Evolutionary conservation across 2,113 vertebrate genomes (phyloP), one percentile per base, ranked within the genome.

Genomic region (Vidua macroura): DNA sequence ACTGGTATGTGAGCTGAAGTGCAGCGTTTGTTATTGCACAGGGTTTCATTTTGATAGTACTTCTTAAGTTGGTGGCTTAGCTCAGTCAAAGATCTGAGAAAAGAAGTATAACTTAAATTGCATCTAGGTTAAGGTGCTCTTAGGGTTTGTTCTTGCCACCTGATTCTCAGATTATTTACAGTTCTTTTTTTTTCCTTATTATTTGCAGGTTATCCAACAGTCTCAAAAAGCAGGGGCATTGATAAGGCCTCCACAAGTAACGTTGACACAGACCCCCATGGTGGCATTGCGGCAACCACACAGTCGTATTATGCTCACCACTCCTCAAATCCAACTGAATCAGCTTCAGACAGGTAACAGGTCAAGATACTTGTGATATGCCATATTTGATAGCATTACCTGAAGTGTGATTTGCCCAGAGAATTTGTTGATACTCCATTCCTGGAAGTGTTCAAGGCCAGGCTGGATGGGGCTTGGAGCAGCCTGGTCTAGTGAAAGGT

Each of bases 211-310:
- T 92, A 98, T 99, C 93, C 98, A 99, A 64, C 99, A 98, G 94
- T 96, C 98, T 95, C 99, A 98, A 83, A 99, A 99, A 98, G 98
- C 98, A 67, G 98, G 98, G 93, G 85, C 99, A 4, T 97, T 99
- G 91, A 97, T 99, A 97, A 98, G 99, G 97, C 98, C 98, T 66
- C 98, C 99, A 51, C 99, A 99, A 98, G 98, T 99, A 94, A 98
- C 98, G 1, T 87, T 99, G 97, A 98, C 99, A 87, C 97, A 98
- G 64, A 98, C 99, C 10, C 98, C 99, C 16, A 98, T 99, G 99
- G 98, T 99, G 68, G 98, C 99, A 2, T 94, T 99, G 96, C 97
- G 99, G 97, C 99, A 98, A 83, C 98, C 98, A 16, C 99, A 99
- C 67, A 98, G 96, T 89, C 98, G 98, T 95, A 98, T 99, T 51